Evolutionary conservation across 1,140 invertebrate species (phyloP), one percentile per base, ranked within the genome.

Genomic region (Hycleus phaleratus): DNA sequence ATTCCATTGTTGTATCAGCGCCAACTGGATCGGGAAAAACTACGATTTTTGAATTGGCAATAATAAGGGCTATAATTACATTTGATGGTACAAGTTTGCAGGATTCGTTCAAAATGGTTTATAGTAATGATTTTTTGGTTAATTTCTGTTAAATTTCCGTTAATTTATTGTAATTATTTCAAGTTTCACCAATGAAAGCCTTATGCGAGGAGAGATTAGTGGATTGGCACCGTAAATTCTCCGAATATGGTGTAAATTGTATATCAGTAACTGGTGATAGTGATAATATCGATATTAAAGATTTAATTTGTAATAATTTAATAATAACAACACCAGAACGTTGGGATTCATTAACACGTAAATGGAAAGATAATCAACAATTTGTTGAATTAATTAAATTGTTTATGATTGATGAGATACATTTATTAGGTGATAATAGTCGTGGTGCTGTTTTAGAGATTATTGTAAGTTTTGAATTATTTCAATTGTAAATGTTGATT

Each of bases 1-100:
- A 82, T 64, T 81, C 85, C 4, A 64, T 90, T 46, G 85, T 90
- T 4, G 79, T 91, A 3, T 84, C 85, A 59, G 86, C 88, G 10
- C 88, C 88, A 0, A 91, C 88, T 10, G 88, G 88, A 32, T 87
- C 87, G 10, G 90, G 89, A 32, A 93, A 92, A 77, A 91, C 89
- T 1, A 85, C 82, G 26, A 75, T 91, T 26, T 89, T 92, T 77
- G 90, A 92, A 78, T 73, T 92, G 66, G 85, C 87, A 0, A 86
- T 91, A 45, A 74, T 89, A 4, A 75, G 82, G 58, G 69, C 88
- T 10, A 68, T 88, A 18, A 81, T 81, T 65, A 67, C 77, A 38
- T 61, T 76, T 18, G 74, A 80, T 60, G 66, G 74, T 9, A 63
- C 64, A 24, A 67, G 67, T 69, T 32, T 57, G 24, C 3, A 72